Evolutionary conservation across 1,140 invertebrate genomes (phyloP), one percentile per base, ranked within the genome.

Genomic region (Asobara japonica): DNA sequence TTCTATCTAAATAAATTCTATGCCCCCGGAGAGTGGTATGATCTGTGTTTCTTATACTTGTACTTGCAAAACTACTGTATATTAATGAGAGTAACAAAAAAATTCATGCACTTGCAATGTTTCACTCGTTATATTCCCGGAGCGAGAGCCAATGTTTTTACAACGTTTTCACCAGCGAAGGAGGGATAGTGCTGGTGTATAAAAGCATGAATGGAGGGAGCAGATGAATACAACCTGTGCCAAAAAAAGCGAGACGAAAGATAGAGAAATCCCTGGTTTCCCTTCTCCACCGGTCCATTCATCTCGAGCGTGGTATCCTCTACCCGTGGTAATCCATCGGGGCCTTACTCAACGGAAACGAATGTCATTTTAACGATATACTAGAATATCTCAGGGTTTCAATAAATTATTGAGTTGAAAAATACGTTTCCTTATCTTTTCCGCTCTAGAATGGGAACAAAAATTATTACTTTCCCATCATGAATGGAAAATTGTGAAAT

Each of bases 181-280:
- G 6, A 56, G 51, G 22, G 51, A 56, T 56, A 66, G 10, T 62
- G 41, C 31, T 64, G 36, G 38, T 73, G 65, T 67, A 72, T 65
- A 61, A 74, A 72, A 66, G 41, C 71, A 81, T 81, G 78, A 77
- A 78, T 78, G 77, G 77, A 78, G 72, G 71, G 67, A 77, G 71
- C 71, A 75, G 76, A 78, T 81, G 76, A 79, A 78, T 73, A 75
- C 76, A 77, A 77, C 76, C 76, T 77, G 76, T 72, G 71, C 68
- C 71, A 73, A 75, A 74, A 73, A 62, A 62, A 29, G 60, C 30
- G 25, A 62, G 74, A 71, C 69, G 72, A 75, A 75, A 69, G 60
- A 62, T 30, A 62, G 27, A 62, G 13, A 31, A 62, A 31, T 62
- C 60, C n/a, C 60, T 31, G 10, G 25, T 62, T 31, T 62, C 27